Evolutionary conservation across 2,113 vertebrate genomes (phyloP), one percentile per base, ranked within the genome.

Genomic region (Nothoprocta perdicaria): DNA sequence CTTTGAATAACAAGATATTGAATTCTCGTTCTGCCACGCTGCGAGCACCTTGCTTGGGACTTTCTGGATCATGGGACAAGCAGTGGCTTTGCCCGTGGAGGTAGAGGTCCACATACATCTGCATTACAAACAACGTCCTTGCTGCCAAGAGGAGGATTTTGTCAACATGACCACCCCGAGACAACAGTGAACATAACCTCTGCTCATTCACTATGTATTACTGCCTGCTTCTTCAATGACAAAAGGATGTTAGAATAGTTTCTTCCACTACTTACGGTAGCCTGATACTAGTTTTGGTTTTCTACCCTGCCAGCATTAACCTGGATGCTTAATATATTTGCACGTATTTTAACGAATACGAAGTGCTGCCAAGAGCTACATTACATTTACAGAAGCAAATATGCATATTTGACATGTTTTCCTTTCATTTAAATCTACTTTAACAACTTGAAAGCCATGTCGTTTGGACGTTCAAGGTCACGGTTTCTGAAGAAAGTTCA

Each of bases 1-100:
- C 82, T 93, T 89, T 94, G 89, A 95, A 92, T 90, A 94, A 89
- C 38, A 94, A 90, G n/a, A 78, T 83, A 85, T 41, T 80, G 60
- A 88, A 65, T 72, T 91, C 72, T 72, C 77, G 27, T 76, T 88
- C 73, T 88, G 24, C 31, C 6, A 3, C 53, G 75, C 90, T 90
- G 61, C 67, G 46, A 91, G 95, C 90, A 69, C 45, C 67, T 80
- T 65, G 0, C 77, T 53, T 63, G 77, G 72, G 91, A 85, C 63
- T 88, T 86, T 48, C 16, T 48, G 43, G 48, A 77, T 94, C 83
- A 55, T 17, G 55, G 40, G 92, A 69, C 76, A 76, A 86, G 82
- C 74, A 76, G 86, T 22, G 68, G 26, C 68, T 75, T 29, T 33
- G 38, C 68, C 46, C 71, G 38, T 26, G 38, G 88, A 85, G 29